Evolutionary conservation across 2,888 invertebrate species (phyloP).

Genomic region (Tryphoninae sp.): DNA sequence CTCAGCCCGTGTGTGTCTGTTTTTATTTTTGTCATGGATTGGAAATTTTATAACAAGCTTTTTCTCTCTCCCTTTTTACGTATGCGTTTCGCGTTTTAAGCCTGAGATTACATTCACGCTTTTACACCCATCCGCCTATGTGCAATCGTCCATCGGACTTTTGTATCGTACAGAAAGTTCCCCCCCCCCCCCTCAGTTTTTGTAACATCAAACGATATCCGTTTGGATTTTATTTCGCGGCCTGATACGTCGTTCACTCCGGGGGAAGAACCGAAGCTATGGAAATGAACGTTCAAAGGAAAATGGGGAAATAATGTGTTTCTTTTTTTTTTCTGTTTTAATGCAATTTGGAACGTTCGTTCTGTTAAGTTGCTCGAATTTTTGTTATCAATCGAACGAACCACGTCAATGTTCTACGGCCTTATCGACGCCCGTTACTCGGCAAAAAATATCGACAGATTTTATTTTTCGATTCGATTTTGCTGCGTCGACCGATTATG

Average conservation of each 20-base stretch:
- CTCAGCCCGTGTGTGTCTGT: constrained; percentile 1
- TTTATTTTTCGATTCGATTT: too few relatives aligned
- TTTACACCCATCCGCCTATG: constrained; percentile 48
- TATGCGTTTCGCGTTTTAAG: constrained; percentile 65
- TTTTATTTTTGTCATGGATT: constrained; percentile 59
- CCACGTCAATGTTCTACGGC: too few relatives aligned
- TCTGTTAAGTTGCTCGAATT: too few relatives aligned
- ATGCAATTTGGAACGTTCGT: background rate
- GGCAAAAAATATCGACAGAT: too few relatives aligned
- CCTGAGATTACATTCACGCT: constrained; percentile 55
- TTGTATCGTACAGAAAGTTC: constrained; percentile 37
- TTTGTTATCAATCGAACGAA: too few relatives aligned
- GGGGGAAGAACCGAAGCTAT: background rate
- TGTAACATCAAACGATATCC: constrained; percentile 11
- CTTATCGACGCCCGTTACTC: too few relatives aligned
- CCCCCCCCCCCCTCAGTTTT: background rate
- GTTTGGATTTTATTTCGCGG: constrained; percentile 19
- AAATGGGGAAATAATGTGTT: background rate
- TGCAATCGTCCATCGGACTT: constrained; percentile 37
- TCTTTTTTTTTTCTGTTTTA: background rate
- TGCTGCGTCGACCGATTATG: background rate
- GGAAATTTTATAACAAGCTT: constrained; percentile 67
- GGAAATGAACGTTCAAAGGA: background rate
- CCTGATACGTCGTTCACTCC: background rate
- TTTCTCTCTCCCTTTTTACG: constrained; percentile 71